Evolutionary conservation across 1,140 invertebrate genomes (phyloP).

Genomic region (roundworm (Caenorhabditis elegans)): WBcel235 BX284605.5:11445501-11446000

Average conservation of each 20-base stretch:
- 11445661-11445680: constrained; percentile 23
- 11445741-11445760: background rate
- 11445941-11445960: no score
- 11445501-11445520: constrained; percentile 5
- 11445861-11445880: background rate
- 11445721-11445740: background rate
- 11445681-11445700: background rate
- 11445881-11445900: background rate
- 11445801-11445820: constrained; percentile 1
- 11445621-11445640: constrained; percentile 11
- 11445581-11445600: constrained; percentile 34
- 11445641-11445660: constrained; percentile 23
- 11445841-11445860: background rate
- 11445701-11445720: constrained; percentile 22
- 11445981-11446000: no score
- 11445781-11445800: background rate
- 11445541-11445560: constrained; percentile 27
- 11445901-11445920: background rate
- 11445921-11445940: no score
- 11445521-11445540: constrained; percentile 42
- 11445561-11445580: constrained; percentile 30
- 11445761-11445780: constrained; percentile 33
- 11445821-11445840: background rate
- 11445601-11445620: background rate
- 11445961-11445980: no score